Percentiles rank a stretch among this genome's conserved stretches.
These are phyloP conservation scores for Jaculus jaculus DNA, from an alignment of 2,113 vertebrate species.

Conservation along the genomic window DNA sequence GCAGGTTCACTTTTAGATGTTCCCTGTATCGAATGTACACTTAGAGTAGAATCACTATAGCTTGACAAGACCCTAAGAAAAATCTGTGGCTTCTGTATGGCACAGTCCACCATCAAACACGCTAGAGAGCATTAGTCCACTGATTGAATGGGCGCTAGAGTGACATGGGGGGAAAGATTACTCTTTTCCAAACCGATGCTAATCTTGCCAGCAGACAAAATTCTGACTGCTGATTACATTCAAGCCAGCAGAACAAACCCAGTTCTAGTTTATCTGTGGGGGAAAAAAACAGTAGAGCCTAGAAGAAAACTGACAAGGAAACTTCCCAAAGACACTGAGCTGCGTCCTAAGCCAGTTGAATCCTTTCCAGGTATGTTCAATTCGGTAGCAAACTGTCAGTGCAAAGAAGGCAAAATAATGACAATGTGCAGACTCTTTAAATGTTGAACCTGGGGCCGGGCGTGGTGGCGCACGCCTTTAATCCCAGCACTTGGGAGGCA, in stretches of 20 bases:
- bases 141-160: neutral
- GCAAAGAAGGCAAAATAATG: conserved; percentile 48
- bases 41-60: neutral
- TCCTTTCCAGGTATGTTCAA: conserved; percentile 67
- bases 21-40: neutral
- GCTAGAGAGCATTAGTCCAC: neutral
- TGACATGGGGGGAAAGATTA: neutral
- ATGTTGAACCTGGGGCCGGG: conserved; percentile 2
- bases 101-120: neutral
- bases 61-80: neutral
- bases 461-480: no score
- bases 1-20: neutral
- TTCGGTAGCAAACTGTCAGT: conserved; percentile 68
- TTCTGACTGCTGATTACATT: neutral
- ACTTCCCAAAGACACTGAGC: conserved; percentile 52
- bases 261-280: conserved; percentile 6
- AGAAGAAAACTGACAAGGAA: conserved; percentile 44
- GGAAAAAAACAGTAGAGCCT: conserved; percentile 30
- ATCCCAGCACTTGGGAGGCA: no score
- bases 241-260: conserved; percentile 32
- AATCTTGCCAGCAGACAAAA: neutral
- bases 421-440: conserved; percentile 67
- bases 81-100: neutral
- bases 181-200: neutral
- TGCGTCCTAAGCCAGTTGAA: conserved; percentile 64